These are phyloP conservation scores for Melanotus villosus DNA, from an alignment of 2,888 invertebrate species.

Conservation along the genomic window DNA sequence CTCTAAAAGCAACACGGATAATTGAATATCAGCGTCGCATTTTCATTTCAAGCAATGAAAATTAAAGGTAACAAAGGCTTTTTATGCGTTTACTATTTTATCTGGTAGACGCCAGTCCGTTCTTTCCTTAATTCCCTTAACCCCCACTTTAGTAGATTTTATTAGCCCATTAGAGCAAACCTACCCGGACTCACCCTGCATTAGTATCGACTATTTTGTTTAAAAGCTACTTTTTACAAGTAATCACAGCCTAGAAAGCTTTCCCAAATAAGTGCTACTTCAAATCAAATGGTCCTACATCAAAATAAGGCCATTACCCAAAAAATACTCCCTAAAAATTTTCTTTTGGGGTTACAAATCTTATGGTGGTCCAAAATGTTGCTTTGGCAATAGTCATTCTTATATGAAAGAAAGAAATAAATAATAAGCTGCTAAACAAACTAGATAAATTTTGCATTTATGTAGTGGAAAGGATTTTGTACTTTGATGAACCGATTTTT, in stretches of 20 bases:
- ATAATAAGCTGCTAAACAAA: too few relatives aligned
- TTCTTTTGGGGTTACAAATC: too few relatives aligned
- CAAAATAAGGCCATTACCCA: slow-evolving; percentile 24
- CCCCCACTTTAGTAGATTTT: slow-evolving; percentile 45
- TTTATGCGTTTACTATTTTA: slow-evolving; percentile 44
- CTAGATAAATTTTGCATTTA: too few relatives aligned
- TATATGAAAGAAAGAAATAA: too few relatives aligned
- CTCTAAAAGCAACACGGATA: slow-evolving; percentile 26
- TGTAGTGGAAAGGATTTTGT: too few relatives aligned
- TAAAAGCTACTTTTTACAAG: slow-evolving; percentile 45
- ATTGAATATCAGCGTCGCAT: slow-evolving; percentile 36
- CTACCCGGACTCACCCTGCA: slow-evolving; percentile 36
- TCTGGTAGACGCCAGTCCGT: slow-evolving; percentile 37
- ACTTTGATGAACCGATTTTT: too few relatives aligned
- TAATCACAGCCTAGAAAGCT: slow-evolving; percentile 36
- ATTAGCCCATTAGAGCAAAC: slow-evolving; percentile 45
- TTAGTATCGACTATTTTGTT: slow-evolving; percentile 46
- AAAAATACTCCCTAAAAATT: not conserved
- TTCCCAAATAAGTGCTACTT: slow-evolving; percentile 42
- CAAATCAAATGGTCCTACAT: slow-evolving; percentile 36
- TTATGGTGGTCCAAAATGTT: too few relatives aligned
- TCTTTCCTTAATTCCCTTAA: slow-evolving; percentile 44
- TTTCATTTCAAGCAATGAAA: slow-evolving; percentile 40
- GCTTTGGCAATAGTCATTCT: too few relatives aligned
- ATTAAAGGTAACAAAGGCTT: slow-evolving; percentile 43